A percentile compares a stretch with the other conserved stretches of the same genome.
These are phyloP conservation scores for Paratilapia polleni DNA, from an alignment of 2,113 vertebrate species.

Conservation along the genomic window DNA sequence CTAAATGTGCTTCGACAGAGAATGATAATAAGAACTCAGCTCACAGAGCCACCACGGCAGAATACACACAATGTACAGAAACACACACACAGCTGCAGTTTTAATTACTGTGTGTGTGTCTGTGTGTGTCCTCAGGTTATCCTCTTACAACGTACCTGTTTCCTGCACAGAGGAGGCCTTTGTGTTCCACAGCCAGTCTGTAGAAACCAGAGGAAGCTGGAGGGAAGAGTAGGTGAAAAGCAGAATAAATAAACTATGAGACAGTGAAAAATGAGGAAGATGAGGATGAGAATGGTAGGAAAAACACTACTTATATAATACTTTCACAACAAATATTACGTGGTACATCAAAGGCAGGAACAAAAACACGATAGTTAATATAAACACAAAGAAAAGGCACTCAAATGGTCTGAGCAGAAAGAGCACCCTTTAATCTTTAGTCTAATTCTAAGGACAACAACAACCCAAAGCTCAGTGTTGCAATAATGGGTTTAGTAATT, in stretches of 20 bases:
- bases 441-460: neutral
- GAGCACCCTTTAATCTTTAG: neutral
- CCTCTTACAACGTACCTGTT: conserved; percentile 81
- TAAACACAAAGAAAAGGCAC: neutral
- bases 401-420: neutral
- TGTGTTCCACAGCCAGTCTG: conserved; percentile 86
- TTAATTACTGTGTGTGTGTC: neutral
- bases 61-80: neutral
- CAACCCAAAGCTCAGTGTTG: neutral
- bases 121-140: conserved; percentile 36
- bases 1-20: conserved; percentile 29
- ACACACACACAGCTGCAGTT: conserved; percentile 15
- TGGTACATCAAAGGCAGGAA: neutral
- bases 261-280: neutral
- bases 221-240: conserved; percentile 25
- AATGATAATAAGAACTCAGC: conserved; percentile 20
- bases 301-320: neutral
- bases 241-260: conserved; percentile 9
- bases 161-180: conserved; percentile 86
- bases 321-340: neutral
- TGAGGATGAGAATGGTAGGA: neutral
- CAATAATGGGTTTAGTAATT: neutral
- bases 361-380: neutral
- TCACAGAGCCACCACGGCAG: neutral
- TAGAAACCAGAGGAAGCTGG: conserved; percentile 92